Evolutionary conservation across 2,797 vertebrate genomes (phyloP), one percentile per base, ranked within the genome.

Genomic region (Cossypha niveicapilla): DNA sequence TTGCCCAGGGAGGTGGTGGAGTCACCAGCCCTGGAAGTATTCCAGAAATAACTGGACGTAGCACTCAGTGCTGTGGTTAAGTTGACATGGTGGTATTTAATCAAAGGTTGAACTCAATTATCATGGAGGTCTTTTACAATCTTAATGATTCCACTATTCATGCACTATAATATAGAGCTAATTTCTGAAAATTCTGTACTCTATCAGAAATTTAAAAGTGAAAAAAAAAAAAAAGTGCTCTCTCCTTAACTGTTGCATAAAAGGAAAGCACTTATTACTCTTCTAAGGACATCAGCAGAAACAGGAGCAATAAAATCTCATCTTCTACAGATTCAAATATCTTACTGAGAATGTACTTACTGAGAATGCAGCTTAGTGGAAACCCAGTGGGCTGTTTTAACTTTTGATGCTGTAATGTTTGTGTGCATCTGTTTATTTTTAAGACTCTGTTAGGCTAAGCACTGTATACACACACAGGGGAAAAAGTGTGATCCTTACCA

Each of bases 1-100:
- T n/a, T 87, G 37, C 44, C n/a, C 13, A 32, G 23, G 13, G 13
- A 17, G 17, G 11, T 14, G 6, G 6, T 57, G 16, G 42, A 50
- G 2, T 50, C 32, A 44, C 13, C 24, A 37, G 0, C 3, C 3
- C 19, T 44, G 24, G 27, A 32, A 3, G 6, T 24, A 17, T 44
- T 44, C n/a, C 44, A 37, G n/a, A 63, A 32, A 58, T 1, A 0
- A 58, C 37, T 22, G 19, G 19, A 30, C 0, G 0, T 12, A 9
- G 11, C 11, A 32, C 17, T 51, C 15, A 45, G 6, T 11, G 7
- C 24, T 39, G 7, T 39, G 32, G 32, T 44, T 48, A 32, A 65
- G 12, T 45, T 65, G 11, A 22, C 28, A 14, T 21, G 28, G 37
- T 65, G 19, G 24, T 9, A 24, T 72, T 34, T 56, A 45, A 37